Percentiles rank a stretch among this genome's conserved stretches.
phyloP scores from a whole-genome alignment of 2,113 vertebrate genomes.

The Thermophis baileyi region DNA sequence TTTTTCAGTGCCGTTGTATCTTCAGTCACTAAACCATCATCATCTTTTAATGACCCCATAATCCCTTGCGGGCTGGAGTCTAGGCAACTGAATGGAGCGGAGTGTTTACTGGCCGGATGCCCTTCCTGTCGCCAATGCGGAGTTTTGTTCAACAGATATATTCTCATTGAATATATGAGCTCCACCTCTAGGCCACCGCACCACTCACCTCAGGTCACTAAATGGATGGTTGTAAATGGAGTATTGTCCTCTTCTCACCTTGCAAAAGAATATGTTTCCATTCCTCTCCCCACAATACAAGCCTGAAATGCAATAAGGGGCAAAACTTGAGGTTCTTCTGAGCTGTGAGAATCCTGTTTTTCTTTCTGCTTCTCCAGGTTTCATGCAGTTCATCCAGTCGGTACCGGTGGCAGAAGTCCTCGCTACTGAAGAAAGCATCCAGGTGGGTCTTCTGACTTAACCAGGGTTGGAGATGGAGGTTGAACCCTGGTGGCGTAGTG shows the following conservation, averaged over 20 bases:
- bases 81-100: too few species aligned
- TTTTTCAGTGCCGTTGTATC: too few species aligned
- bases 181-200: too few species aligned
- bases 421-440: conserved; percentile 96
- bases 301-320: not conserved
- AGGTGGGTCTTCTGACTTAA: conserved; percentile 69
- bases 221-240: not conserved
- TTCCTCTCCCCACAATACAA: not conserved
- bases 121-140: too few species aligned
- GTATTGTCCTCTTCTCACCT: not conserved
- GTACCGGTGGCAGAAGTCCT: conserved; percentile 97
- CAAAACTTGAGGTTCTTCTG: not conserved
- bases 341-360: not conserved
- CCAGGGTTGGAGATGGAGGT: not conserved
- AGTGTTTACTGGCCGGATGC: too few species aligned
- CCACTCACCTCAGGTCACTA: too few species aligned
- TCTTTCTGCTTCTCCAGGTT: conserved; percentile 70
- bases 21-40: too few species aligned
- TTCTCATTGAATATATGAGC: too few species aligned
- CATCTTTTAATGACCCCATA: too few species aligned
- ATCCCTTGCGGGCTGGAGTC: too few species aligned
- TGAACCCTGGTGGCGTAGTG: not conserved
- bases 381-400: conserved; percentile 99
- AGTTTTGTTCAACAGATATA: too few species aligned
- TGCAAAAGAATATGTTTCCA: not conserved